A percentile compares a stretch with the other conserved stretches of the same genome.
These are phyloP conservation scores for Chymomyza amoena DNA, from an alignment of 2,888 invertebrate species.

Conservation along the genomic window DNA sequence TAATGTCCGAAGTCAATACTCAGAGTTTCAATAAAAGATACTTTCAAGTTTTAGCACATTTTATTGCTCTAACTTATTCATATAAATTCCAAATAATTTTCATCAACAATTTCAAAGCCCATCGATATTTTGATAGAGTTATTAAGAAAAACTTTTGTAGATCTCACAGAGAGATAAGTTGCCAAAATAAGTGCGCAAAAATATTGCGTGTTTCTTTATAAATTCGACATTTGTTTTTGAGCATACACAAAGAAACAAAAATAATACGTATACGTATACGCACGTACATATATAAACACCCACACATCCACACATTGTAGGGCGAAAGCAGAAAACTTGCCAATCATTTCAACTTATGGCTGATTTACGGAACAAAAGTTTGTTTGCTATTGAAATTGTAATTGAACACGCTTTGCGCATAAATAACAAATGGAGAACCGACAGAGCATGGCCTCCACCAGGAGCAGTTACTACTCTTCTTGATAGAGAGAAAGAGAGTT, in stretches of 20 bases:
- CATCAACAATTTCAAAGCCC: neutral
- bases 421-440: conserved; percentile 33
- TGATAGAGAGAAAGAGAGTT: neutral
- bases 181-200: neutral
- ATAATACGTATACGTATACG: no score
- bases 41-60: neutral
- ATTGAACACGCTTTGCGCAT: conserved; percentile 47
- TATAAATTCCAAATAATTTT: neutral
- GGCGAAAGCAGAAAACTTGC: neutral
- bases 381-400: conserved; percentile 44
- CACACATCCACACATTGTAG: neutral
- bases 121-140: neutral
- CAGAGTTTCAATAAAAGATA: neutral
- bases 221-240: no score
- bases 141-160: neutral
- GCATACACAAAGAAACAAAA: no score
- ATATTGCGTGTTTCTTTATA: neutral
- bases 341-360: conserved; percentile 1
- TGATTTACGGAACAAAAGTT: conserved; percentile 21
- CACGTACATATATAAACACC: neutral
- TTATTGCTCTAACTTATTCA: neutral
- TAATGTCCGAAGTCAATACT: no score
- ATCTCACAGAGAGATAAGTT: neutral
- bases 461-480: neutral
- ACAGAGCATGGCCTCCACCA: neutral